A percentile compares a stretch with the other conserved stretches of the same genome.
phyloP scores from a whole-genome alignment of 2,113 vertebrate species.

The Piprites chloris region DNA sequence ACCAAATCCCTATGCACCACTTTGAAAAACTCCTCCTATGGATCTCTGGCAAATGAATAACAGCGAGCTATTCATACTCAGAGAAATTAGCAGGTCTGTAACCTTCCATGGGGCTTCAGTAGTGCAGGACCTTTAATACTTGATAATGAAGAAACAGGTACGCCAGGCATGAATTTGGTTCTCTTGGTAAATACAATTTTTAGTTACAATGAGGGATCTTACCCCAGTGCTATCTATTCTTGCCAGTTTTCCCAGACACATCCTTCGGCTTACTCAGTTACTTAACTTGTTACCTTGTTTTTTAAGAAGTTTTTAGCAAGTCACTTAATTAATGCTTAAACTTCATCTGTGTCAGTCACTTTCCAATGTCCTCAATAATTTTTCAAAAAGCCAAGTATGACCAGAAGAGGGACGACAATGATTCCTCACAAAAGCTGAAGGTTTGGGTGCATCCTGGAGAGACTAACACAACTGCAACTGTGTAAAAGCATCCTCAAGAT shows the following conservation, averaged over 20 bases:
- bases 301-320: neutral
- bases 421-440: neutral
- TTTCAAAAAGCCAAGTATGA: neutral
- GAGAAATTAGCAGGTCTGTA: neutral
- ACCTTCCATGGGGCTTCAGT: neutral
- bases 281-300: neutral
- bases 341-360: neutral
- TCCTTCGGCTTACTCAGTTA: neutral
- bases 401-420: neutral
- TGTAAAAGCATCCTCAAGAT: neutral
- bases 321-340: neutral
- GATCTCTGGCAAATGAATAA: neutral
- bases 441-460: neutral
- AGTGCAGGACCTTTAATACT: neutral
- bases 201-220: neutral
- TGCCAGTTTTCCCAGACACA: neutral
- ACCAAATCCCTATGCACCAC: neutral
- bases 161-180: neutral
- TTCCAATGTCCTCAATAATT: neutral
- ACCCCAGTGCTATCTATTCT: neutral
- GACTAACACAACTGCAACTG: neutral
- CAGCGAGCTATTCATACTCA: neutral
- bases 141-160: neutral
- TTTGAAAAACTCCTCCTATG: neutral
- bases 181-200: neutral